Base-by-base conservation (phyloP, 2,888 invertebrate genomes). In the Heteropelma amictum region DNA sequence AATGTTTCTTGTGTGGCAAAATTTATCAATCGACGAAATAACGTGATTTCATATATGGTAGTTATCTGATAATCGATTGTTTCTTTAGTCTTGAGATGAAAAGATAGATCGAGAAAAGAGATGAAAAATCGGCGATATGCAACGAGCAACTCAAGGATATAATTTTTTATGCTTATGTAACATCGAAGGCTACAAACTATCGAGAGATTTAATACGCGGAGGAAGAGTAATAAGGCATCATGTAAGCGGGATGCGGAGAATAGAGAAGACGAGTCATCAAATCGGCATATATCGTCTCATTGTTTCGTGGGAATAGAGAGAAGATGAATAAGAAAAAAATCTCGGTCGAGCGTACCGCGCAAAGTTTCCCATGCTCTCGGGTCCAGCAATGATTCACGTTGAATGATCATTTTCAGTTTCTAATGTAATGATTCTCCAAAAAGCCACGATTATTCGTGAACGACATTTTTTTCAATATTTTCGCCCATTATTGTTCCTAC, bases 91-190 rank as follows among this genome's bases (percentile, higher is more conserved):
- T 30, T 30, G 7, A 30, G 7, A 5, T 4, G 30, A 30, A 30
- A 30, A 5, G 45, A 21, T 21, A 19, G 17, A 19, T 17, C 45
- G 45, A 19, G 10, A 19, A 45, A 45, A 45, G 21, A 45, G 45
- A 45, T 3, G 19, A 8, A 19, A 19, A 45, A 45, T 45, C 33
- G 17, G 17, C 21, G 54, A 23, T 2, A 54, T 42, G 23, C 10
- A 19, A 53, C 21, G 33, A 12, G 35, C 19, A 35, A 19, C 19
- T 35, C 33, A 21, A 21, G 21, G 35, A 21, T 51, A 64, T 64
- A 40, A 71, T 64, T 71, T 23, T 38, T 56, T n/a, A n/a, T 49
- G 40, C 23, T 71, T 64, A 71, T 56, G 71, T 56, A 56, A 64
- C 40, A 40, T 58, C 56, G 71, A 71, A 71, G 64, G 71, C 47